A percentile compares a stretch with the other conserved stretches of the same genome.
Evolutionary conservation across 2,113 vertebrate species (phyloP).

Genomic region (Leucosticte australis): DNA sequence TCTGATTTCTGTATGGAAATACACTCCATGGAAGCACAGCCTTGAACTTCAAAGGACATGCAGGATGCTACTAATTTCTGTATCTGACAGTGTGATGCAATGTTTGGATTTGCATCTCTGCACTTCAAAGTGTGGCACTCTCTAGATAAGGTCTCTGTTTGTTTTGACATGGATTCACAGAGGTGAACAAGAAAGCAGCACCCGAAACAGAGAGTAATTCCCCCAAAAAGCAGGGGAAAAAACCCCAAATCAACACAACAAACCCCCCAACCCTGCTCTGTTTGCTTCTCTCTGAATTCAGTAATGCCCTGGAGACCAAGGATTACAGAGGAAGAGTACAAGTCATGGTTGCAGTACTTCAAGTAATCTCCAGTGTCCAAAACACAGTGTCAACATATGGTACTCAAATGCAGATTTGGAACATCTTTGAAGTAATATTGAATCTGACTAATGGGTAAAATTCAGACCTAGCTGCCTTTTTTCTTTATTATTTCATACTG

Average conservation of each 20-base stretch:
- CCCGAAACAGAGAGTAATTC: conserved; percentile 68
- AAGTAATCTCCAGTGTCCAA: conserved; percentile 82
- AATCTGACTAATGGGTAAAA: conserved; percentile 32
- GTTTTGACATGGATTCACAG: conserved; percentile 85
- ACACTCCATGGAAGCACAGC: conserved; percentile 37
- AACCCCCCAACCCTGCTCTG: not conserved
- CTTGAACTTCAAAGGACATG: conserved; percentile 82
- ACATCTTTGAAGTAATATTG: conserved; percentile 81
- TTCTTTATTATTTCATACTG: not conserved
- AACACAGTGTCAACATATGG: conserved; percentile 81
- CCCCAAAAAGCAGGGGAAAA: not conserved
- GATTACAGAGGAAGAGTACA: conserved; percentile 83
- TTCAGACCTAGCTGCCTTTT: not conserved
- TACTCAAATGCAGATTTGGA: conserved; percentile 82
- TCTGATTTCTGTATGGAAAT: conserved; percentile 77
- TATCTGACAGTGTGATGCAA: conserved; percentile 78
- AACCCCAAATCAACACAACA: not conserved
- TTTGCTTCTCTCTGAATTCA: conserved; percentile 77
- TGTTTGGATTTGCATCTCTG: conserved; percentile 81
- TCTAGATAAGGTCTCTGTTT: conserved; percentile 79
- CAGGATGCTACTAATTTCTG: conserved; percentile 79
- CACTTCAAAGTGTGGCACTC: conserved; percentile 83
- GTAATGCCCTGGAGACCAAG: conserved; percentile 82
- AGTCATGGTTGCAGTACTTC: conserved; percentile 64
- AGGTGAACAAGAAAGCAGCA: conserved; percentile 88